These are phyloP conservation scores for Mustela erminea DNA, from an alignment of 2,797 vertebrate genomes.

Conservation along the genomic window DNA sequence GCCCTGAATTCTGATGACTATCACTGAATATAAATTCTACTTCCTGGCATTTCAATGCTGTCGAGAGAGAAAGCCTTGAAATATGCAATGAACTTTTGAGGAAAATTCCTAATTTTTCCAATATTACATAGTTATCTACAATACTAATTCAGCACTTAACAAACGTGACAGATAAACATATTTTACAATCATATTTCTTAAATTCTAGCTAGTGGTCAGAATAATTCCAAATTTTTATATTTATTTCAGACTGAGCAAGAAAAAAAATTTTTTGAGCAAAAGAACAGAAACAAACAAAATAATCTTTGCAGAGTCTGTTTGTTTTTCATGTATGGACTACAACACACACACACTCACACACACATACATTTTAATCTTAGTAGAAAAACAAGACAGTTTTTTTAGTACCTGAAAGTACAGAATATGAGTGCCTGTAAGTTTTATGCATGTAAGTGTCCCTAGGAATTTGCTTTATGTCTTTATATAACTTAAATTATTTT, in stretches of 20 bases:
- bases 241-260: background rate
- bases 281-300: background rate
- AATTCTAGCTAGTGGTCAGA: background rate
- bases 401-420: background rate
- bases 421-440: background rate
- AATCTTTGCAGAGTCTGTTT: background rate
- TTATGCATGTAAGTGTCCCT: background rate
- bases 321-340: background rate
- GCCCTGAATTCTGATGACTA: background rate
- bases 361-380: background rate
- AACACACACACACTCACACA: background rate
- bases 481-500: slow-evolving; percentile 13
- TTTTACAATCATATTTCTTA: background rate
- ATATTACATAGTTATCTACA: background rate
- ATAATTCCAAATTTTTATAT: background rate
- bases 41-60: background rate
- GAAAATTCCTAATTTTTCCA: background rate
- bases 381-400: background rate
- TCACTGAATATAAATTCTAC: background rate
- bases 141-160: background rate
- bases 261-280: background rate
- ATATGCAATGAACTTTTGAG: background rate
- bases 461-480: background rate
- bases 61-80: background rate
- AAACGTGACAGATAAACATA: background rate